phyloP scores from a whole-genome alignment of 1,140 invertebrate genomes.

The Hypothenemus hampei region DNA sequence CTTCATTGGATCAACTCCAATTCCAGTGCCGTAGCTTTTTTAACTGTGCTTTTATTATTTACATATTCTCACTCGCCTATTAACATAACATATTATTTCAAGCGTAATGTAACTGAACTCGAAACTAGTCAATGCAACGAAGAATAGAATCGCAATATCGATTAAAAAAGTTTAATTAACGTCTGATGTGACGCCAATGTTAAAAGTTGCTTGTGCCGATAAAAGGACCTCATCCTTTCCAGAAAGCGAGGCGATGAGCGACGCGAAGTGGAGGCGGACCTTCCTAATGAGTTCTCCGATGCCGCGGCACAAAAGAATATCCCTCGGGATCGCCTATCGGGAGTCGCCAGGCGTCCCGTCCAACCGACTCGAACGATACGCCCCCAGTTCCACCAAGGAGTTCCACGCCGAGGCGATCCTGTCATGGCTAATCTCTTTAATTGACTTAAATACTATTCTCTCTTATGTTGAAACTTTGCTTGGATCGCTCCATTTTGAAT shows the following conservation, averaged over 20 bases:
- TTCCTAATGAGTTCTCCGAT: constrained; percentile 12
- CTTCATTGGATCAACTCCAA: too few relatives aligned
- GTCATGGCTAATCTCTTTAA: constrained; percentile 3
- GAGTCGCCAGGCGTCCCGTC: constrained; percentile 16
- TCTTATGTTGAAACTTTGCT: too few relatives aligned
- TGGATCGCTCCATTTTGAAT: background rate
- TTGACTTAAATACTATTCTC: too few relatives aligned
- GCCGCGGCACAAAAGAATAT: background rate
- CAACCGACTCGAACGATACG: constrained; percentile 2
- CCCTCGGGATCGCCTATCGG: constrained; percentile 3
- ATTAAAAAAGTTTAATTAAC: too few relatives aligned
- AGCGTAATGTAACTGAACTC: too few relatives aligned
- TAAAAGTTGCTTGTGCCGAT: background rate
- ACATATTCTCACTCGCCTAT: too few relatives aligned
- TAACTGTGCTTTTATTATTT: too few relatives aligned
- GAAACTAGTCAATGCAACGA: too few relatives aligned
- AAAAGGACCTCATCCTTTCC: constrained; percentile 9
- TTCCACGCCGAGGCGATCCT: background rate
- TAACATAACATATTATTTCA: too few relatives aligned
- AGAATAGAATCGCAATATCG: too few relatives aligned
- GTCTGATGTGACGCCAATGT: background rate
- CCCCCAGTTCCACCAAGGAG: constrained; percentile 13
- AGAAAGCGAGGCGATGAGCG: constrained; percentile 3
- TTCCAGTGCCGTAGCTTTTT: too few relatives aligned
- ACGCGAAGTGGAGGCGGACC: constrained; percentile 2